Evolutionary conservation across 2,113 vertebrate genomes (phyloP).

Genomic region (Ictalurus furcatus): DNA sequence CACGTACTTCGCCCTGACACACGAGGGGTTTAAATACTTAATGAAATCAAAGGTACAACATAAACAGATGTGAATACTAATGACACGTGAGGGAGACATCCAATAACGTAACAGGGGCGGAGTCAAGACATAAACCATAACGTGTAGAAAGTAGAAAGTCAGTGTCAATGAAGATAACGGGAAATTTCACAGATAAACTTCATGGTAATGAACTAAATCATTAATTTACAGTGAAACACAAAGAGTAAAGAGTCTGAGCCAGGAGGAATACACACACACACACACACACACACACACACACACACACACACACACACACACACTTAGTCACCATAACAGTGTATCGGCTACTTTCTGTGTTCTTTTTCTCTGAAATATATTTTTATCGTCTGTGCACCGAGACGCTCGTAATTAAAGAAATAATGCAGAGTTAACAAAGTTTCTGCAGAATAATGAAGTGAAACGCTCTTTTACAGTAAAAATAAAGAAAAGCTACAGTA

Average conservation of each 20-base stretch:
- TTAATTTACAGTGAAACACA: background rate
- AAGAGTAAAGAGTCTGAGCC: background rate
- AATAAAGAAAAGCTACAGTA: too few relatives aligned
- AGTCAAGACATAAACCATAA: too few relatives aligned
- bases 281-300: background rate
- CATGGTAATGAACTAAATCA: background rate
- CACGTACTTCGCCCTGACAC: too few relatives aligned
- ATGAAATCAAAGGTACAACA: too few relatives aligned
- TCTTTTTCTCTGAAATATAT: background rate
- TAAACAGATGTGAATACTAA: too few relatives aligned
- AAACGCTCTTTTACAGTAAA: background rate
- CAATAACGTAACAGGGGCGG: too few relatives aligned
- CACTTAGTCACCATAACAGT: background rate
- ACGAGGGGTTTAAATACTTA: too few relatives aligned
- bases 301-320: background rate
- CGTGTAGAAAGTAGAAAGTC: too few relatives aligned
- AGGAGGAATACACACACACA: background rate
- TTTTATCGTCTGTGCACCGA: background rate
- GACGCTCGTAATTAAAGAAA: background rate
- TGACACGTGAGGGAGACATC: too few relatives aligned
- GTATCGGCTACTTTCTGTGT: background rate
- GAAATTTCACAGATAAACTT: background rate
- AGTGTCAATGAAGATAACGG: background rate
- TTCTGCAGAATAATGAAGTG: background rate
- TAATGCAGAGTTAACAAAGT: background rate